These are phyloP conservation scores for Acridotheres tristis DNA, from an alignment of 2,797 vertebrate species.

Conservation along the genomic window DNA sequence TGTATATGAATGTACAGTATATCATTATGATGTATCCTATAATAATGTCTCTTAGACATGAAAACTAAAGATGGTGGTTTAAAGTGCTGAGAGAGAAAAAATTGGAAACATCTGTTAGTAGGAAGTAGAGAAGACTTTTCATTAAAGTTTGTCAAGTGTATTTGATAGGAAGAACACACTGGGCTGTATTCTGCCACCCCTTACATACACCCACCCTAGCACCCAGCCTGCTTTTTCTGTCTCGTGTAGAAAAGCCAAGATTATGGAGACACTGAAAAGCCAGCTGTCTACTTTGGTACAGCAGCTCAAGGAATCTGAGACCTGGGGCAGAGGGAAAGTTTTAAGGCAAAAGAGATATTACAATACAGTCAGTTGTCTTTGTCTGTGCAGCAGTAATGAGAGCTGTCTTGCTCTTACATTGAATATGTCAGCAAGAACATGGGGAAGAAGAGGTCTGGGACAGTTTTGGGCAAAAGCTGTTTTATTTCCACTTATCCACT, in stretches of 20 bases:
- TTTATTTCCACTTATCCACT: background rate
- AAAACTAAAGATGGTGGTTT: constrained; percentile 79
- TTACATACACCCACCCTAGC: background rate
- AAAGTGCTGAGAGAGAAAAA: constrained; percentile 78
- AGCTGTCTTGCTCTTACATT: background rate
- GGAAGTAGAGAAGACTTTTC: constrained; percentile 76
- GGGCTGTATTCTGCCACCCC: constrained; percentile 30
- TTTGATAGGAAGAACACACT: constrained; percentile 63
- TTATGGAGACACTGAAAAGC: constrained; percentile 10
- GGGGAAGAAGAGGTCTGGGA: background rate
- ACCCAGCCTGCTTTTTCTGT: constrained; percentile 6
- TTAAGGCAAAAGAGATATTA: background rate
- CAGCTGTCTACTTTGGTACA: background rate
- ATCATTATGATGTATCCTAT: constrained; percentile 80
- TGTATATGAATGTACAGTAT: constrained; percentile 78
- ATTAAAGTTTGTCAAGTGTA: constrained; percentile 76
- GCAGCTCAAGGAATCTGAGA: background rate
- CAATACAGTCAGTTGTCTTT: background rate
- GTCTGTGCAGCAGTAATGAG: background rate
- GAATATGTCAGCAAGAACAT: background rate
- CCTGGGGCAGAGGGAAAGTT: background rate
- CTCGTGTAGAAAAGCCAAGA: background rate
- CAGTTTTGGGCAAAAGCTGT: background rate
- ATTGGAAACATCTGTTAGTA: constrained; percentile 80
- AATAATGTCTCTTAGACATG: constrained; percentile 81